phyloP scores from a whole-genome alignment of 2,888 invertebrate genomes.

The Lapara coniferarum region DNA sequence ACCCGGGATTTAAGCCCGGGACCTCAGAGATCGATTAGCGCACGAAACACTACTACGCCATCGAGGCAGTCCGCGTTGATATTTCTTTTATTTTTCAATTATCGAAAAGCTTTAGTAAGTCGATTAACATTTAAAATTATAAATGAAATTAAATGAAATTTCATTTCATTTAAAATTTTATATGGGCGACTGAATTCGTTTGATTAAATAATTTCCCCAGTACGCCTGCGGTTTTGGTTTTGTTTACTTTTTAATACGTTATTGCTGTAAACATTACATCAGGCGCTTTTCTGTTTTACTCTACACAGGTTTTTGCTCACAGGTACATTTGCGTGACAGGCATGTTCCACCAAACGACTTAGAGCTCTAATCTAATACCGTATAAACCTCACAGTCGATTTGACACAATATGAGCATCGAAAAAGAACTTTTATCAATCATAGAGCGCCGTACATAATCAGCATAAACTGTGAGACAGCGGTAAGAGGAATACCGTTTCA shows the following conservation, averaged over 20 bases:
- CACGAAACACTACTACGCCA: too few relatives aligned
- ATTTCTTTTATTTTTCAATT: too few relatives aligned
- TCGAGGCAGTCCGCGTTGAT: too few relatives aligned
- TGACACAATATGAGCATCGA: background rate
- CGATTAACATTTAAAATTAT: too few relatives aligned
- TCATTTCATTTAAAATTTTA: background rate
- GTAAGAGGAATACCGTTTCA: background rate
- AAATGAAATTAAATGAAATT: too few relatives aligned
- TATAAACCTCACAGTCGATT: background rate
- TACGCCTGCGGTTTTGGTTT: constrained; percentile 10
- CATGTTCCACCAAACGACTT: background rate
- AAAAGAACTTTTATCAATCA: too few relatives aligned
- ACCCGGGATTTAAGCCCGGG: too few relatives aligned
- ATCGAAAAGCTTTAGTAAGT: too few relatives aligned
- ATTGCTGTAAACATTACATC: constrained; percentile 22
- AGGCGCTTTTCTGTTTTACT: background rate
- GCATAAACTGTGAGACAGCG: too few relatives aligned
- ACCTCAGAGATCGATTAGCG: too few relatives aligned
- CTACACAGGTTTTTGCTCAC: background rate
- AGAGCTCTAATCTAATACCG: background rate
- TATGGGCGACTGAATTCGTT: background rate
- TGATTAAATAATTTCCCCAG: constrained; percentile 18
- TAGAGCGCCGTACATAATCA: too few relatives aligned
- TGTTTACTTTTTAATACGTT: constrained; percentile 16
- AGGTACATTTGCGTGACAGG: too few relatives aligned